Evolutionary conservation across 2,113 vertebrate species (phyloP).

Genomic region (Isurus oxyrinchus): DNA sequence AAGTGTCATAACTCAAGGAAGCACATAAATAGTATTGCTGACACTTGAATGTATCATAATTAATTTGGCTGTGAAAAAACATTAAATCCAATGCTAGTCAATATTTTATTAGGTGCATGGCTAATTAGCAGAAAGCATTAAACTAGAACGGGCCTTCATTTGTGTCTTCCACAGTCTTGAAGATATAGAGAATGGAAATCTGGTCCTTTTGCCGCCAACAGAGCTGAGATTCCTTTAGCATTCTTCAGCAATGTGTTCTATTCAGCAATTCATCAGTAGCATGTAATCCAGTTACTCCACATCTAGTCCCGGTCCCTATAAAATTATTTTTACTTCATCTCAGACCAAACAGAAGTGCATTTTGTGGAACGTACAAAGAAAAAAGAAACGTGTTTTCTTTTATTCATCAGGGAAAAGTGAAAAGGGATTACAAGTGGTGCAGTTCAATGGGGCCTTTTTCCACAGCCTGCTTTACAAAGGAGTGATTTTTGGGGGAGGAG

Average conservation of each 20-base stretch:
- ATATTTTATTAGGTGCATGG: neutral
- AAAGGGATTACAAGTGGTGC: conserved; percentile 35
- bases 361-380: conserved; percentile 8
- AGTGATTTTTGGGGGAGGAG: conserved; percentile 14
- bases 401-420: conserved; percentile 32
- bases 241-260: conserved; percentile 22
- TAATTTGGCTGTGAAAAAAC: neutral
- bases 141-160: conserved; percentile 22
- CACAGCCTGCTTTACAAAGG: conserved; percentile 33
- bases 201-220: neutral
- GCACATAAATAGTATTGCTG: neutral
- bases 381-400: conserved; percentile 36
- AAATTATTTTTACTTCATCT: conserved; percentile 34
- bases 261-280: conserved; percentile 19
- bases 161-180: neutral
- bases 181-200: neutral
- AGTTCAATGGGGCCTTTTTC: conserved; percentile 22
- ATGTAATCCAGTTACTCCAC: conserved; percentile 36
- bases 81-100: neutral
- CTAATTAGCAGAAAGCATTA: conserved; percentile 4
- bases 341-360: conserved; percentile 20
- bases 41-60: conserved; percentile 23
- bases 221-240: neutral
- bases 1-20: conserved; percentile 11
- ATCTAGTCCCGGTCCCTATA: neutral